Conservation (phyloP, 35 echinoderm and acorn worm genomes). For the Strongylocentrotus purpuratus region DNA sequence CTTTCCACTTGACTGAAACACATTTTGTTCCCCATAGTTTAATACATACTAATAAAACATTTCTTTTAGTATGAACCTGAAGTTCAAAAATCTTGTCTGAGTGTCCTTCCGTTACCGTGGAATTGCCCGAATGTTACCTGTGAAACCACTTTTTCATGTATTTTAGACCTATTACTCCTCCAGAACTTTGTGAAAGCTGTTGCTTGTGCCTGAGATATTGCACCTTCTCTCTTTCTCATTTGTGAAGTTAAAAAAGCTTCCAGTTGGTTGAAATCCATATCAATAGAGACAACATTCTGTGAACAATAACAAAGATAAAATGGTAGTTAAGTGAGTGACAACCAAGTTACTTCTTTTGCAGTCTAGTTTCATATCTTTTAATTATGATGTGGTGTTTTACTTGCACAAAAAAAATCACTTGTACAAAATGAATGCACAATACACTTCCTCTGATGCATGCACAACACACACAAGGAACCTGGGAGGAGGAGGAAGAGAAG, state of each 20-base stretch:
- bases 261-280: constrained; percentile 97
- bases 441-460: not conserved
- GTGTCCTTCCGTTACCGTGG: too few species aligned
- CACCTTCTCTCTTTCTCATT: constrained; percentile 88
- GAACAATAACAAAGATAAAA: not conserved
- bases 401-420: not conserved
- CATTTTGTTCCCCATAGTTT: too few species aligned
- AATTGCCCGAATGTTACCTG: constrained; percentile 78
- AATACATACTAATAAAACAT: too few species aligned
- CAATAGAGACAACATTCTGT: constrained; percentile 84
- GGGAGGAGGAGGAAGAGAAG: not conserved
- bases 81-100: too few species aligned
- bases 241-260: constrained; percentile 94
- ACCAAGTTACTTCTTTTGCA: not conserved
- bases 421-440: not conserved
- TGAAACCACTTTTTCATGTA: constrained; percentile 84
- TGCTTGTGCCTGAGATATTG: constrained; percentile 75
- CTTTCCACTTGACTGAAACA: too few species aligned
- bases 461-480: not conserved
- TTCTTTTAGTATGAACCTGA: too few species aligned
- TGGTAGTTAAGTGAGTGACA: not conserved
- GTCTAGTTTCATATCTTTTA: not conserved
- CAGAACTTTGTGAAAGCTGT: constrained; percentile 95
- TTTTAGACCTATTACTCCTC: constrained; percentile 92
- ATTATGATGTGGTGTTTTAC: not conserved